These are phyloP conservation scores for Platichthys flesus DNA, from an alignment of 2,113 vertebrate species.

Conservation along the genomic window DNA sequence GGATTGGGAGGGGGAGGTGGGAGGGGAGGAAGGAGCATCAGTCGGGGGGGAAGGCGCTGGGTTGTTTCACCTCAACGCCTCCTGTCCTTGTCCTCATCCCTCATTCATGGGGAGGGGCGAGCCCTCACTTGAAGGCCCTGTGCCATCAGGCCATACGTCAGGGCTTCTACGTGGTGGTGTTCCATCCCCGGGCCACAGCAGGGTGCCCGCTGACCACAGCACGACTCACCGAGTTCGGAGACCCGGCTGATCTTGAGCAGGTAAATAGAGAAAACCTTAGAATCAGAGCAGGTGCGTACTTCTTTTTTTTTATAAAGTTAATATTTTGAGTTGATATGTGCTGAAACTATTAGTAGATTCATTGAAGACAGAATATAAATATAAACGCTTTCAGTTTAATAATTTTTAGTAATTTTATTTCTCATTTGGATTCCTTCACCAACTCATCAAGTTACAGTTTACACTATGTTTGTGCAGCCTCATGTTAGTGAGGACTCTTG, in stretches of 20 bases:
- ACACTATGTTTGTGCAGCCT: no score
- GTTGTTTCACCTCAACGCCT: slow-evolving; percentile 50
- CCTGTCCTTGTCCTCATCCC: slow-evolving; percentile 87
- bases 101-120: slow-evolving; percentile 84
- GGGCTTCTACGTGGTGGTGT: slow-evolving; percentile 86
- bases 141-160: slow-evolving; percentile 80
- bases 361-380: no score
- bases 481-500: no score
- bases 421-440: no score
- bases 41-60: slow-evolving; percentile 24
- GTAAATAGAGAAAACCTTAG: slow-evolving; percentile 13
- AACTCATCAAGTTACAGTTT: no score
- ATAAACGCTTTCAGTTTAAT: no score
- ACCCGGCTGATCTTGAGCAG: slow-evolving; percentile 87
- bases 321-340: no score
- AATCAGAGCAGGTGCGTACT: no score
- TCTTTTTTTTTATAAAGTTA: no score
- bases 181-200: slow-evolving; percentile 83
- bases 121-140: slow-evolving; percentile 79
- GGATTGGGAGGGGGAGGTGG: slow-evolving; percentile 35
- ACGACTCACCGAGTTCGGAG: slow-evolving; percentile 84
- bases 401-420: no score
- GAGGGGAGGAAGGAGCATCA: slow-evolving; percentile 52
- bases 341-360: no score
- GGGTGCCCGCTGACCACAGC: slow-evolving; percentile 82